Base-by-base conservation (phyloP, 1,140 invertebrate genomes). In the Galleria mellonella region DNA sequence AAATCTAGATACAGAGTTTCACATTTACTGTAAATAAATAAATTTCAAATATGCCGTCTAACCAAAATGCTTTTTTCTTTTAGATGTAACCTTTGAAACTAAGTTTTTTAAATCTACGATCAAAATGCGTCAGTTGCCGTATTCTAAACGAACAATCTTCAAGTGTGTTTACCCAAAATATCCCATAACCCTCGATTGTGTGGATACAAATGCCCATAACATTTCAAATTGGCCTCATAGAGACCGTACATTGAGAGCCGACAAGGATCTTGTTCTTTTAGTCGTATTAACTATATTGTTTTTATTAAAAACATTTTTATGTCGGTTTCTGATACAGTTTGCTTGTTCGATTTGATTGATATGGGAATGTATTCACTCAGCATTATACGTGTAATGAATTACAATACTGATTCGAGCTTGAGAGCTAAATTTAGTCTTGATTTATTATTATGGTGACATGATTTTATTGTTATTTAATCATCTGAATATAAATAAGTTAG, bases 101-200 rank as follows among this genome's bases (percentile, higher is more conserved):
- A n/a, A n/a, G n/a, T n/a, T n/a, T n/a, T n/a, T n/a, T n/a, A n/a
- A n/a, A 23, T 23, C 17, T 48, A 64, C 49, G 65, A 79, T 69
- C 69, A 79, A 72, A 52, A 56, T 31, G 10, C n/a, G 31, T 57
- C 6, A 32, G 42, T 5, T 48, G 43, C 33, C 39, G 46, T 66
- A 68, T 36, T 59, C 23, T 45, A 45, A n/a, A 11, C 58, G 61
- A 56, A 63, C 63, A 70, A 62, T 60, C 54, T 51, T 62, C 62
- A 66, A 78, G 77, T 76, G 46, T 72, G 71, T 82, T 82, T 78
- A 77, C 72, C 74, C 64, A 61, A 78, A 78, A 76, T 64, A 79
- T 65, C 67, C 67, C 62, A 71, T 67, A 52, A 63, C 63, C 46
- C 53, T 55, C 62, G 55, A 72, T 75, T 69, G 66, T 62, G 55